phyloP scores from a whole-genome alignment of 2,113 vertebrate genomes.

The Trichomycterus rosablanca region DNA sequence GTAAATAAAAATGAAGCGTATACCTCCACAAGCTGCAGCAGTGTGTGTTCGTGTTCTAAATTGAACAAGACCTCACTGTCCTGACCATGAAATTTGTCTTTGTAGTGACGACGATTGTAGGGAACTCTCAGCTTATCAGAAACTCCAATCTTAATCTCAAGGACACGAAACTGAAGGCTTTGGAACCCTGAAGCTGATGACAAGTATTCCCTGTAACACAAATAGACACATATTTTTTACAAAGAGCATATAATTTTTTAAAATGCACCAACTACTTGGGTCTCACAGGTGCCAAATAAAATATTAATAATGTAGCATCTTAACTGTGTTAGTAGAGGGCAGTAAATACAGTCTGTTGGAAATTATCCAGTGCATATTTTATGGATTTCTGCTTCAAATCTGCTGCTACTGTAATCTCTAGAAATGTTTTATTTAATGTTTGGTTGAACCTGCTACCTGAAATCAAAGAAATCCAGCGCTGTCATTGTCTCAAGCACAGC shows the following conservation, averaged over 20 bases:
- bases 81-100: slow-evolving; percentile 82
- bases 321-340: no score
- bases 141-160: slow-evolving; percentile 94
- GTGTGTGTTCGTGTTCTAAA: slow-evolving; percentile 78
- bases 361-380: no score
- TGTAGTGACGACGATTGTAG: slow-evolving; percentile 88
- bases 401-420: no score
- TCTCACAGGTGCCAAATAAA: no score
- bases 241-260: no score
- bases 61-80: slow-evolving; percentile 76
- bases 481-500: slow-evolving; percentile 93
- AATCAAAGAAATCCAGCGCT: slow-evolving; percentile 91
- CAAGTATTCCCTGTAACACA: slow-evolving; percentile 76
- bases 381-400: no score
- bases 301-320: no score
- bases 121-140: slow-evolving; percentile 84
- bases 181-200: slow-evolving; percentile 91
- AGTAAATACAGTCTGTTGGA: no score
- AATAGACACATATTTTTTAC: not conserved
- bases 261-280: no score
- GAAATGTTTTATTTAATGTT: no score
- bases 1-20: not conserved
- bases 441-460: no score
- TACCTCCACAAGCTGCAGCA: slow-evolving; percentile 90
- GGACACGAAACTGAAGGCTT: slow-evolving; percentile 89